Conservation (phyloP, 2,888 invertebrate genomes). For the Melieria picta region DNA sequence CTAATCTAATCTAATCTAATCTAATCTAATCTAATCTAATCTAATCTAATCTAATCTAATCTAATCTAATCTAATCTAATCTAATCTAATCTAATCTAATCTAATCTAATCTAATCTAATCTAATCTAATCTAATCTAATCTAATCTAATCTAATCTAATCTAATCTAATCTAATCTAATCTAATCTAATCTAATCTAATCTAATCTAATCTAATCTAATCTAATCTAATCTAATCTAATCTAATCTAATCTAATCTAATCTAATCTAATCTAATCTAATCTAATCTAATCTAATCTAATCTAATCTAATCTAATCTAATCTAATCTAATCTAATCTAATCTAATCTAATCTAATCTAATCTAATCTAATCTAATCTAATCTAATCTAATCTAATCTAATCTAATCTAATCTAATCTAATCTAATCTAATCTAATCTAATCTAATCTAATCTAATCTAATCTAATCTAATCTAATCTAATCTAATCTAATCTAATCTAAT, state of each 20-base stretch:
- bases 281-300: background rate
- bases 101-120: background rate
- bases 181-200: background rate
- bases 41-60: background rate
- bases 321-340: background rate
- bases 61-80: background rate
- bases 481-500: background rate
- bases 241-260: background rate
- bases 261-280: background rate
- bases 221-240: background rate
- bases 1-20: background rate
- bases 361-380: background rate
- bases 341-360: background rate
- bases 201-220: background rate
- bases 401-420: background rate
- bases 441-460: background rate
- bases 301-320: background rate
- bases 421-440: background rate
- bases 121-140: background rate
- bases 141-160: background rate
- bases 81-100: background rate
- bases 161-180: background rate
- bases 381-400: background rate
- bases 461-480: background rate
- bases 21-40: background rate